Percentiles rank a stretch among this genome's conserved stretches.
Conservation (phyloP, 2,888 invertebrate genomes). For the Pollenia angustigena region DNA sequence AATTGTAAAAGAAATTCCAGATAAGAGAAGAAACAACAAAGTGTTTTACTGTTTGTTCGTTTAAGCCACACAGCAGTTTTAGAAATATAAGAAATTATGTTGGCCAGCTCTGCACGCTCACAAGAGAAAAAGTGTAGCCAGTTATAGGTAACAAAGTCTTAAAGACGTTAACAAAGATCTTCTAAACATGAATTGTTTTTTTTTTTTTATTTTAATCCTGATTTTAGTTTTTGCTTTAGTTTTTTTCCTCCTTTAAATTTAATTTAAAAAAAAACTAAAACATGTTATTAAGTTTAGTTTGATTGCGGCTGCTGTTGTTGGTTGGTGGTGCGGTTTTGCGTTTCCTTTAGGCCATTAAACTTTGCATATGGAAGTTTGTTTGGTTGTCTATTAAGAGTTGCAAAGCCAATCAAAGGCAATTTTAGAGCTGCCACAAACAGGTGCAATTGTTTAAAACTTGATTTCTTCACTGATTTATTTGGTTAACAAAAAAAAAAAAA, state of each 20-base stretch:
- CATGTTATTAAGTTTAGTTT: constrained; percentile 61
- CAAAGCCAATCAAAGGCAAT: constrained; percentile 60
- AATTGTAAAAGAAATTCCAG: constrained; percentile 48
- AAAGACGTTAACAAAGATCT: too few species aligned
- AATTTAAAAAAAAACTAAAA: constrained; percentile 34
- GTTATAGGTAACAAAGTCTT: not conserved
- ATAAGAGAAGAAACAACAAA: constrained; percentile 26
- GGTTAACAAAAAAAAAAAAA: constrained; percentile 38
- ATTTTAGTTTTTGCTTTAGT: not conserved
- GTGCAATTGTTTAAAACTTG: constrained; percentile 70
- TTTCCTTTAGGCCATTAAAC: constrained; percentile 73
- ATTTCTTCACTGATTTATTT: constrained; percentile 71
- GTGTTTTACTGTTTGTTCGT: not conserved
- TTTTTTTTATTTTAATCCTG: not conserved
- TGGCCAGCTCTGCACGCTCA: constrained; percentile 22
- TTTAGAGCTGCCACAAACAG: constrained; percentile 70
- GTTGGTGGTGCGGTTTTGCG: constrained; percentile 22
- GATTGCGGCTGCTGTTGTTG: constrained; percentile 16
- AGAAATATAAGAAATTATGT: not conserved
- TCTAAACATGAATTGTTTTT: constrained; percentile 17
- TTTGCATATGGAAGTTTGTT: constrained; percentile 64
- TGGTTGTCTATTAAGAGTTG: constrained; percentile 40
- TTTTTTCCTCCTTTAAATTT: not conserved
- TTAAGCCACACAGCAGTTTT: constrained; percentile 23
- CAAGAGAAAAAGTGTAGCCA: constrained; percentile 3